phyloP scores from a whole-genome alignment of 1,140 invertebrate genomes.

The Aphidius gifuensis region DNA sequence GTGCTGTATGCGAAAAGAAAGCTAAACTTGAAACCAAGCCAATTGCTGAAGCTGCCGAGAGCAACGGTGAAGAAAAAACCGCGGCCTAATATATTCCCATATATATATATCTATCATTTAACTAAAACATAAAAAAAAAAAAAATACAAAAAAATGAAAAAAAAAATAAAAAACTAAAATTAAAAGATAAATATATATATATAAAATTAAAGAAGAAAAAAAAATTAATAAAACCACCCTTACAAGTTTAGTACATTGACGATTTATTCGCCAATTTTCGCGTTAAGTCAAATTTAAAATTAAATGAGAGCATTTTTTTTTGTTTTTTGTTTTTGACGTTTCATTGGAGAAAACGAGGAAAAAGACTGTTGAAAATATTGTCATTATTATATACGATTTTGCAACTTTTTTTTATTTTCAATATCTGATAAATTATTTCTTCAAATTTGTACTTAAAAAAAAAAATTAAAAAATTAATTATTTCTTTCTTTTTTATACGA shows the following conservation, averaged over 20 bases:
- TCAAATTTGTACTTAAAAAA: too few relatives aligned
- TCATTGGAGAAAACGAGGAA: too few relatives aligned
- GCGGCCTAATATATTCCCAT: conserved; percentile 58
- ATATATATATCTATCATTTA: not conserved
- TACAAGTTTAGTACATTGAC: too few relatives aligned
- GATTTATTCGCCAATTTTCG: too few relatives aligned
- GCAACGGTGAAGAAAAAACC: conserved; percentile 61
- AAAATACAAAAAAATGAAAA: conserved; percentile 10
- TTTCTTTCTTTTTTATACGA: not conserved
- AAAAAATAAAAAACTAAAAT: conserved; percentile 4
- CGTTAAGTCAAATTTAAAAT: too few relatives aligned
- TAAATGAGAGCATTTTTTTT: too few relatives aligned
- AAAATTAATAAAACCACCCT: not conserved
- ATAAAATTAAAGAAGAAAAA: not conserved
- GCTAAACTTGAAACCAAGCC: conserved; percentile 66
- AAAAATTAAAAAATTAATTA: not conserved
- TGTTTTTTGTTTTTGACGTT: too few relatives aligned
- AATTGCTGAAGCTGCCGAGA: conserved; percentile 52
- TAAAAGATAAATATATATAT: conserved; percentile 3
- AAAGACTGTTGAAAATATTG: too few relatives aligned
- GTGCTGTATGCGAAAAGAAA: conserved; percentile 68
- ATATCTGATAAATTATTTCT: too few relatives aligned
- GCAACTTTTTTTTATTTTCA: too few relatives aligned
- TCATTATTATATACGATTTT: too few relatives aligned
- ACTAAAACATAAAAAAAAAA: conserved; percentile 3